phyloP scores from a whole-genome alignment of 2,888 invertebrate genomes.

The Volucella inanis region DNA sequence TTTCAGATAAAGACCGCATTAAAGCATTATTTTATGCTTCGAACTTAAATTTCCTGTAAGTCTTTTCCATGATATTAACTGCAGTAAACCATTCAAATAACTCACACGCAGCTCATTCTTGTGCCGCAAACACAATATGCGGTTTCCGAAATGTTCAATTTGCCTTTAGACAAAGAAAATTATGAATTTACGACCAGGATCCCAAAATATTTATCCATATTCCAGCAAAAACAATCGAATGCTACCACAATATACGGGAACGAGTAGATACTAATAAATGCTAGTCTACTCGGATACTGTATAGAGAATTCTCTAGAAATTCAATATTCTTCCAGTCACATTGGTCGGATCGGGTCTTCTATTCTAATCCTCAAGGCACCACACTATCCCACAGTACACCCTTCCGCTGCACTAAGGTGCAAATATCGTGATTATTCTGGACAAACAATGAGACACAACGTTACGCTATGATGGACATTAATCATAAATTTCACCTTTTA shows the following conservation, averaged over 20 bases:
- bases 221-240: slow-evolving; percentile 53
- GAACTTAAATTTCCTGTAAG: neutral
- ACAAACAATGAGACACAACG: slow-evolving; percentile 69
- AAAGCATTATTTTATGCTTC: neutral
- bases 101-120: slow-evolving; percentile 20
- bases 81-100: slow-evolving; percentile 5
- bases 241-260: neutral
- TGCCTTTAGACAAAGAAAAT: slow-evolving; percentile 64
- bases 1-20: neutral
- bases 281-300: neutral
- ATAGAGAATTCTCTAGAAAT: slow-evolving; percentile 39
- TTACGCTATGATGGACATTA: slow-evolving; percentile 68
- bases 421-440: slow-evolving; percentile 69
- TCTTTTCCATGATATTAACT: slow-evolving; percentile 40
- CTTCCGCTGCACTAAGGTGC: slow-evolving; percentile 52
- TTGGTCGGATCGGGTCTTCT: slow-evolving; percentile 27
- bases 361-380: slow-evolving; percentile 4
- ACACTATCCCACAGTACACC: too few relatives aligned
- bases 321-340: slow-evolving; percentile 72
- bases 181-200: slow-evolving; percentile 72
- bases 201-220: slow-evolving; percentile 68
- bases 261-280: neutral
- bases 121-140: slow-evolving; percentile 53
- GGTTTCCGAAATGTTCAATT: slow-evolving; percentile 73
- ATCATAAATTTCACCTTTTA: slow-evolving; percentile 71